A percentile compares a stretch with the other conserved stretches of the same genome.
Evolutionary conservation across 2,113 vertebrate species (phyloP).

Genomic region (Tenebrosternarchus preto): DNA sequence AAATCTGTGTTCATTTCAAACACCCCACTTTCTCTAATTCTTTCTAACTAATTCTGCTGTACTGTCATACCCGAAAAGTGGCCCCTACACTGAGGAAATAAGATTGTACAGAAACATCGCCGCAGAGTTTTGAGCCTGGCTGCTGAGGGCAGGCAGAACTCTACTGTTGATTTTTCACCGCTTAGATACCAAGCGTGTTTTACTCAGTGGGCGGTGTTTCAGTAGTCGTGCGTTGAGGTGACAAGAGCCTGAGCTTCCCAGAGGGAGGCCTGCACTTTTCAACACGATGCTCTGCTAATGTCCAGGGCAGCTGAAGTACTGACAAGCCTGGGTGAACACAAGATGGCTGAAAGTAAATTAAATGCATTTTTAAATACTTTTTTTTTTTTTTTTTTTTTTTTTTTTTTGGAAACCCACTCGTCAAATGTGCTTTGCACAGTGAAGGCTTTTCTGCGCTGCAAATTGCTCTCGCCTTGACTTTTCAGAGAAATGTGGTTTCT

Average conservation of each 20-base stretch:
- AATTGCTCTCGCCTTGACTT: not conserved
- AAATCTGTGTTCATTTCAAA: no score
- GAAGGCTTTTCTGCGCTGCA: not conserved
- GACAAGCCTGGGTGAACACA: not conserved
- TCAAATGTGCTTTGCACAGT: not conserved
- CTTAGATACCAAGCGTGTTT: not conserved
- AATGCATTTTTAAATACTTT: not conserved
- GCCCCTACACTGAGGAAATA: not conserved
- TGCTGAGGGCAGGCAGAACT: not conserved
- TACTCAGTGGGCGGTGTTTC: not conserved
- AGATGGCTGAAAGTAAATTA: not conserved
- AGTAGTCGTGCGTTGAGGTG: not conserved
- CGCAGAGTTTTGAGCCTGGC: not conserved
- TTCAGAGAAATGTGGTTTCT: constrained; percentile 34
- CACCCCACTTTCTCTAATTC: no score
- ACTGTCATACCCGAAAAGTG: not conserved
- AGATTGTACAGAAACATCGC: not conserved
- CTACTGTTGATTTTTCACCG: no score
- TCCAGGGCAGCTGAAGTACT: not conserved
- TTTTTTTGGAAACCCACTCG: no score
- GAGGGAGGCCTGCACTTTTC: not conserved
- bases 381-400: not conserved
- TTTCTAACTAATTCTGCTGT: no score
- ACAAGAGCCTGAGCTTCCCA: not conserved
- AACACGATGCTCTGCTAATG: not conserved